A percentile compares a stretch with the other conserved stretches of the same genome.
Conservation (phyloP, 2,797 vertebrate species). For the Paedocypris micromegethes region DNA sequence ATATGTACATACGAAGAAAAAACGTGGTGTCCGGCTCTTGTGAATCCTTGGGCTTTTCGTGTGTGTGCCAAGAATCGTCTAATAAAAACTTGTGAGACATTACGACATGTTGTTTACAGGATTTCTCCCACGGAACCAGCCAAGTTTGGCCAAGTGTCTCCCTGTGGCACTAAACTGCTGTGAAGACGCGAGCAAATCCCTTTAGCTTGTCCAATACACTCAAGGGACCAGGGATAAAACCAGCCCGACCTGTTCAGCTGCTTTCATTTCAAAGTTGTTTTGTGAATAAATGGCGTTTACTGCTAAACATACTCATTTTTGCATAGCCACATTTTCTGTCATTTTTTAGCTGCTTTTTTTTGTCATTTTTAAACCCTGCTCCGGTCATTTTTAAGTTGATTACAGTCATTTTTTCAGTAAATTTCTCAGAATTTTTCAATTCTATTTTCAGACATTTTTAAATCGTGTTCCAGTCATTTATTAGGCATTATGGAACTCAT, state of each 20-base stretch:
- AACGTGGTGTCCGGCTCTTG: too few relatives aligned
- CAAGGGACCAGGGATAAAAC: conserved; percentile 12
- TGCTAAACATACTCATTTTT: conserved; percentile 10
- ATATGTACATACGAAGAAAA: not conserved
- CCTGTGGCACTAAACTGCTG: conserved; percentile 33
- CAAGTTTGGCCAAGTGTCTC: conserved; percentile 44
- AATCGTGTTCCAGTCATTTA: too few relatives aligned
- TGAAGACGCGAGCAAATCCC: conserved; percentile 26
- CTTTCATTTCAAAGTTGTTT: conserved; percentile 10
- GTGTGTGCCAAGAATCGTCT: not conserved
- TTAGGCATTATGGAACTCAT: too few relatives aligned
- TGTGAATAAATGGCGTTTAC: not conserved
- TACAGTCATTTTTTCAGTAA: too few relatives aligned
- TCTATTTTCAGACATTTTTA: too few relatives aligned
- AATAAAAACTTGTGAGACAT: conserved; percentile 33
- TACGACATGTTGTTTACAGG: conserved; percentile 63
- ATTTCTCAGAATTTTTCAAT: too few relatives aligned
- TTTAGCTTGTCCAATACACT: conserved; percentile 6
- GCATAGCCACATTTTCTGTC: not conserved
- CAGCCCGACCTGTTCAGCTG: not conserved
- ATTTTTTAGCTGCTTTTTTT: not conserved
- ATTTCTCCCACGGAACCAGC: conserved; percentile 58
- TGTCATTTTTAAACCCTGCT: too few relatives aligned
- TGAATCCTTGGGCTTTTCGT: conserved; percentile 8
- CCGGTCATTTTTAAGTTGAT: too few relatives aligned